Percentiles rank a stretch among this genome's conserved stretches.
These are phyloP conservation scores for Prionchulus punctatus DNA, from an alignment of 2,888 invertebrate genomes.

Conservation along the genomic window DNA sequence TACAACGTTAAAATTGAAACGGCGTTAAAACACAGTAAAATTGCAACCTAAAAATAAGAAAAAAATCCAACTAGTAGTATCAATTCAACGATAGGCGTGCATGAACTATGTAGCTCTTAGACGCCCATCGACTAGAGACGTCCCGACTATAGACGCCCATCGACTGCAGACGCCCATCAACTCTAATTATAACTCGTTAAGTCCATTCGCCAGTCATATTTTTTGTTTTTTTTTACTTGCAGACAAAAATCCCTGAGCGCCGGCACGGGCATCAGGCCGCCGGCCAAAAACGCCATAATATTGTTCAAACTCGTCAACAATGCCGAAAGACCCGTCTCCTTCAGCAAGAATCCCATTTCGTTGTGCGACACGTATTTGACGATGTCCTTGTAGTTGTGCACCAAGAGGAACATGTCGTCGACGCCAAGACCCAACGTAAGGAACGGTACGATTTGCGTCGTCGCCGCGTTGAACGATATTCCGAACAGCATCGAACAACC, in stretches of 20 bases:
- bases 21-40: slow-evolving; percentile 75
- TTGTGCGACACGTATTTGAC: slow-evolving; percentile 6
- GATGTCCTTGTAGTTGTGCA: slow-evolving; percentile 54
- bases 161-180: not conserved
- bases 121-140: not conserved
- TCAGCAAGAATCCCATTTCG: slow-evolving; percentile 55
- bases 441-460: slow-evolving; percentile 80
- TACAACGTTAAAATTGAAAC: slow-evolving; percentile 72
- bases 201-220: no score
- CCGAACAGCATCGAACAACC: slow-evolving; percentile 43
- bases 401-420: slow-evolving; percentile 82
- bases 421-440: slow-evolving; percentile 84
- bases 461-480: slow-evolving; percentile 57
- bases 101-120: no score
- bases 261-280: slow-evolving; percentile 75
- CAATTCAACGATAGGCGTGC: no score
- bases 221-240: no score
- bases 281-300: slow-evolving; percentile 70
- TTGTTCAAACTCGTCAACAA: slow-evolving; percentile 69
- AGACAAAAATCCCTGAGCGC: slow-evolving; percentile 77
- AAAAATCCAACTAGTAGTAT: no score
- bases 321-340: slow-evolving; percentile 74
- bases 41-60: slow-evolving; percentile 58
- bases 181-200: slow-evolving; percentile 8
- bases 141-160: not conserved